phyloP scores from a whole-genome alignment of 2,888 invertebrate genomes.

The Achlya flavicornis region DNA sequence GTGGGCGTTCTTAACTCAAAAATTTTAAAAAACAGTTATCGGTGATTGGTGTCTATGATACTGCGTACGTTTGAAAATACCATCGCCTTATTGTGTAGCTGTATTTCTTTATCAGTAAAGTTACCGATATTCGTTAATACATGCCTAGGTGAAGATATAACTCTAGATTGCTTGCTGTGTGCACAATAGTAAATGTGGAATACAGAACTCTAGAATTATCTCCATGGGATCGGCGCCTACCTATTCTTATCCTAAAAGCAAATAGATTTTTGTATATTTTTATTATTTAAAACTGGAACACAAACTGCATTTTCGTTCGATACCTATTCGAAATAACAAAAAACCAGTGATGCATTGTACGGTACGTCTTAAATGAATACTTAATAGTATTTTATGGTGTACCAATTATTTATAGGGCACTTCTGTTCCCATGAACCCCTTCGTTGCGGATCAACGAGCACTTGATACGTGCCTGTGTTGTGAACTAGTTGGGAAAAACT shows the following conservation, averaged over 20 bases:
- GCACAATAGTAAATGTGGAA: too few relatives aligned
- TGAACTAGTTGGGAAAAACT: constrained; percentile 7
- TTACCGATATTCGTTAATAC: background rate
- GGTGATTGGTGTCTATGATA: constrained; percentile 7
- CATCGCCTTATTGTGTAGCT: too few relatives aligned
- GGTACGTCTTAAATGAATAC: constrained; percentile 61
- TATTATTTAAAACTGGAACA: background rate
- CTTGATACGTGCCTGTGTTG: constrained; percentile 24
- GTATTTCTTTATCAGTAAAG: background rate
- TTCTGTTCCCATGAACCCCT: constrained; percentile 36
- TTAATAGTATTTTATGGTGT: constrained; percentile 63
- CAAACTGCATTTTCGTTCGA: background rate
- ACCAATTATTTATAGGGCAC: constrained; percentile 34
- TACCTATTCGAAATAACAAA: constrained; percentile 12
- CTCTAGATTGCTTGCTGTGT: background rate
- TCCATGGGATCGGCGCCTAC: too few relatives aligned
- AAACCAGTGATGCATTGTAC: constrained; percentile 36
- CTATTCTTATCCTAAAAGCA: too few relatives aligned
- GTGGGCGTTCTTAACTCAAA: constrained; percentile 35
- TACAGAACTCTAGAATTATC: too few relatives aligned
- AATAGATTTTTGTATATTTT: background rate
- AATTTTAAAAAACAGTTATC: background rate
- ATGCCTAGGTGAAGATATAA: background rate
- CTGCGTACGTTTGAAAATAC: background rate
- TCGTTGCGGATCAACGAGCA: constrained; percentile 33